Conservation (phyloP, 2,888 invertebrate species). For the Rotaria macrura region DNA sequence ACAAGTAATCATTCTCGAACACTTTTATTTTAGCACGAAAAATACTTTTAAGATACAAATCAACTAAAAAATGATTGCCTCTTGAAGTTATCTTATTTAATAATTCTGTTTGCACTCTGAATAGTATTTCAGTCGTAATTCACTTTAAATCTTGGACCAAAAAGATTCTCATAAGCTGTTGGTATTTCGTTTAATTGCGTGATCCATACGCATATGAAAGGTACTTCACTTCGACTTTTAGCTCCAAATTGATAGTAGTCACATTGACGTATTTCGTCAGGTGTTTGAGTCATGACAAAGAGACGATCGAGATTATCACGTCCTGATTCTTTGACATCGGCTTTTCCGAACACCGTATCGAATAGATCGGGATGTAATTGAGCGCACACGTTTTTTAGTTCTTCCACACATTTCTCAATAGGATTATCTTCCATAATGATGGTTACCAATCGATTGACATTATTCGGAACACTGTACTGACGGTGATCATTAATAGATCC, state of each 20-base stretch:
- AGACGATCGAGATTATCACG: background rate
- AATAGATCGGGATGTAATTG: background rate
- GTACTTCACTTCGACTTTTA: background rate
- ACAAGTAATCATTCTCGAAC: no score
- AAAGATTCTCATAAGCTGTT: background rate
- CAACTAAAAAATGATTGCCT: no score
- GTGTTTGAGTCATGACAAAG: background rate
- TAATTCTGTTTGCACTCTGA: no score
- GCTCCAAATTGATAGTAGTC: background rate
- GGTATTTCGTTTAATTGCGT: background rate
- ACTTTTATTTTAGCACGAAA: no score
- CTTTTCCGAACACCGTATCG: background rate
- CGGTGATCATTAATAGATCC: background rate
- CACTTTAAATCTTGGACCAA: background rate
- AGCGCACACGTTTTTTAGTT: background rate
- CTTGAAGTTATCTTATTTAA: no score
- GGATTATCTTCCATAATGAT: background rate
- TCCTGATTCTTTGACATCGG: background rate
- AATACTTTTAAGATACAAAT: no score
- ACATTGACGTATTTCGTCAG: background rate
- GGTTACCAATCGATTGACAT: background rate
- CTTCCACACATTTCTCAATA: background rate
- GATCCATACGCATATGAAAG: background rate
- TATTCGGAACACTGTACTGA: background rate
- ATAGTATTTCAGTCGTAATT: no score